Conservation (phyloP, 1,140 invertebrate genomes). For the Diachasmimorpha longicaudata region DNA sequence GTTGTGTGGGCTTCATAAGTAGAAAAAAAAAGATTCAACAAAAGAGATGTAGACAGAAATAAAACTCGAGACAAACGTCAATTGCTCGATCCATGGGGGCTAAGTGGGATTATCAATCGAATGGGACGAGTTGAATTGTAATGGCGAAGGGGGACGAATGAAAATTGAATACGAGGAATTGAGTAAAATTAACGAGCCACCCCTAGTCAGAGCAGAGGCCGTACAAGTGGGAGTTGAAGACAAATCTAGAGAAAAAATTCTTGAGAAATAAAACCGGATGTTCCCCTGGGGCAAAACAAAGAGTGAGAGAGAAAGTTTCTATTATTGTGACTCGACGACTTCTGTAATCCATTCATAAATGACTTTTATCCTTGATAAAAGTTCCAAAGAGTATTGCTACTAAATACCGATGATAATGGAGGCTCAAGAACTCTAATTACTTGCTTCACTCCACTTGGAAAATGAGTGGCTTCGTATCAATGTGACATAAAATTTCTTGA, state of each 20-base stretch:
- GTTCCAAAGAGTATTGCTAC: not conserved
- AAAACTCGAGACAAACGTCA: not conserved
- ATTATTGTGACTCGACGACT: constrained; percentile 10
- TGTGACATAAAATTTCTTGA: too few species aligned
- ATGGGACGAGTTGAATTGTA: constrained; percentile 3
- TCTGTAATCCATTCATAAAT: not conserved
- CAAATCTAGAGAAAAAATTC: constrained; percentile 10
- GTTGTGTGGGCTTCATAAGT: not conserved
- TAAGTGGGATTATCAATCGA: constrained; percentile 14
- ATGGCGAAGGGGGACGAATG: not conserved
- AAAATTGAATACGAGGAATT: constrained; percentile 31
- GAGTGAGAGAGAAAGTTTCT: not conserved
- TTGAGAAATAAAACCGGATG: constrained; percentile 4
- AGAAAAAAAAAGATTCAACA: not conserved
- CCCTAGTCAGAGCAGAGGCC: not conserved
- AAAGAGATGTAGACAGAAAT: not conserved
- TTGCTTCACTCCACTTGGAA: not conserved
- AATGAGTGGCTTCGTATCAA: not conserved
- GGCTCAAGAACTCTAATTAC: too few species aligned
- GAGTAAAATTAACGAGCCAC: constrained; percentile 35
- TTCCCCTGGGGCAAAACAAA: not conserved
- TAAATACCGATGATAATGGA: not conserved
- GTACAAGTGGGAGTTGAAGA: constrained; percentile 29
- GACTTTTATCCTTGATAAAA: not conserved
- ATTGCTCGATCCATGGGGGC: not conserved